Evolutionary conservation across 2,113 vertebrate genomes (phyloP).

Genomic region (Brevimyrus niger): DNA sequence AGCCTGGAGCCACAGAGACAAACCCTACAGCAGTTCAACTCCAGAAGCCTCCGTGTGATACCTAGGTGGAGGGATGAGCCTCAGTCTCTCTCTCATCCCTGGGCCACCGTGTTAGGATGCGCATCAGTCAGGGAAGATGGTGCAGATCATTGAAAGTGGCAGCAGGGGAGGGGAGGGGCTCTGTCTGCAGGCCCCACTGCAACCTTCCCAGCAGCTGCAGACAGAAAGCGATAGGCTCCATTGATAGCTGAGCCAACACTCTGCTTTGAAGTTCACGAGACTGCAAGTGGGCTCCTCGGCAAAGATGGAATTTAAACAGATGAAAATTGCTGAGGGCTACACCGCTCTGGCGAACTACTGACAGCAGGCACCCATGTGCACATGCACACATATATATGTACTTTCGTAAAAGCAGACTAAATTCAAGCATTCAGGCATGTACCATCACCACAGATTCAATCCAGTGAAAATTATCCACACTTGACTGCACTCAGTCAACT

Average conservation of each 20-base stretch:
- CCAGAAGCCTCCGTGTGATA: not conserved
- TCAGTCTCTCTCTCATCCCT: not conserved
- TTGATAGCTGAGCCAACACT: conserved; percentile 13
- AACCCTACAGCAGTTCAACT: not conserved
- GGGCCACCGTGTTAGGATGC: not conserved
- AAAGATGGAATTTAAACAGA: conserved; percentile 12
- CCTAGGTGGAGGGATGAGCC: not conserved
- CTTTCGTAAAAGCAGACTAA: not conserved
- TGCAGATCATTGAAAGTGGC: not conserved
- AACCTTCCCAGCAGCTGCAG: conserved; percentile 9
- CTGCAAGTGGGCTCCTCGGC: conserved; percentile 11
- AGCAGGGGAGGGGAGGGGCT: not conserved
- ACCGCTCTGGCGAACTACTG: not conserved
- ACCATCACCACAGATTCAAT: not conserved
- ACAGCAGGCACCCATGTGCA: not conserved
- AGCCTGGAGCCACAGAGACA: not conserved
- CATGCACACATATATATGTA: not conserved
- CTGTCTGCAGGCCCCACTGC: not conserved
- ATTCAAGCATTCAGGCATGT: not conserved
- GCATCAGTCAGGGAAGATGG: not conserved
- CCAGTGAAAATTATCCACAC: not conserved
- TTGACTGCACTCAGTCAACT: not conserved
- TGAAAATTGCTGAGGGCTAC: conserved; percentile 9
- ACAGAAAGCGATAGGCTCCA: not conserved
- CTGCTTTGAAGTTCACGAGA: conserved; percentile 17